Evolutionary conservation across 2,113 vertebrate species (phyloP), one percentile per base, ranked within the genome.

Genomic region (Albula glossodonta): DNA sequence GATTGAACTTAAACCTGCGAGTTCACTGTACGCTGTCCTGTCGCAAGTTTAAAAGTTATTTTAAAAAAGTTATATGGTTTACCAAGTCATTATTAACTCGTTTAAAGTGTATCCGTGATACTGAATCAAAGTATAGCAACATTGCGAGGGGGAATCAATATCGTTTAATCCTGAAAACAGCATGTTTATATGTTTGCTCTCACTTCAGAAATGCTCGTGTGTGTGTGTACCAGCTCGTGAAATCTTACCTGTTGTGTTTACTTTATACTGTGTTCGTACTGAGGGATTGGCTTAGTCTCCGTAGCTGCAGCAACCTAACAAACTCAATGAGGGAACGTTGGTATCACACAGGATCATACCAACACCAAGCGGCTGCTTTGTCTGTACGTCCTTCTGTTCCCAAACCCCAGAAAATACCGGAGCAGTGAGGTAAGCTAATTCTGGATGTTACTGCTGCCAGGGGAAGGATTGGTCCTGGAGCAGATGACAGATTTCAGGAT

Each of bases 241-340:
- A 52, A 82, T 13, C 51, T 52, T 85, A 49, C 60, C 56, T 84
- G 53, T 57, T 87, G 52, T 87, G 52, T 87, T 90, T 85, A 85
- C 41, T 87, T 88, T 81, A 57, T 7, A 25, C 31, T 41, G 31
- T 41, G 31, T 41, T 48, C 80, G 15, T 25, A 80, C 8, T 84
- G 50, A 8, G 51, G 57, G 41, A 82, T 57, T 83, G 66, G 48
- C 74, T 41, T 86, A 82, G 31, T 10, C 12, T 19, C 52, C 79
- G 78, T 86, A 89, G 81, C 78, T 88, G 79, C 87, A 89, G 87
- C 84, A 89, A 87, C 74, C 87, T 63, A 88, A 86, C 60, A 84
- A 86, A 86, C 81, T 22, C 1, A 22, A 74, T 48, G 83, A 66
- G 19, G 60, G 17, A 66, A 66, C 60, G 19, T 66, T 17, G 5